Evolutionary conservation across 2,113 vertebrate species (phyloP), one percentile per base, ranked within the genome.

Genomic region (Chaetodon trifascialis): DNA sequence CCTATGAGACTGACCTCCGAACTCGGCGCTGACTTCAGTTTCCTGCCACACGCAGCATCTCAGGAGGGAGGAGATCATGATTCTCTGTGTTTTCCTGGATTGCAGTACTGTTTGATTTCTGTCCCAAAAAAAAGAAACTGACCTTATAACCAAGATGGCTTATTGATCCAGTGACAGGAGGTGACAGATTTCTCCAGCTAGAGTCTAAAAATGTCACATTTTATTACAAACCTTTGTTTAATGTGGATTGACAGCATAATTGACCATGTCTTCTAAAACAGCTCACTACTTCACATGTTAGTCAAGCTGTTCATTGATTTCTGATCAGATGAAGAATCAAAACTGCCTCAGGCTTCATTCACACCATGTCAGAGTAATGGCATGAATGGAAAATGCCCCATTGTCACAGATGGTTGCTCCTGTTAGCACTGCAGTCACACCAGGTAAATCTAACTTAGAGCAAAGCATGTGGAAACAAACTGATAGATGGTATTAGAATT

Each of bases 1-100:
- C 93, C 93, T 91, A 94, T 94, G 88, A 91, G 90, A 17, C 54
- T 76, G 89, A 88, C 82, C 91, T 86, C 71, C 84, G 86, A 91
- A 78, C 91, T 73, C 51, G 5, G n/a, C 67, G 0, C 68, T 7
- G 55, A 56, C 73, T 69, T 54, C 34, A 11, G 76, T 79, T 92
- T 94, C 92, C 94, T 91, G 84, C n/a, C n/a, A 34, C 7, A 6
- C n/a, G 38, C n/a, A 5, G 5, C 40, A 66, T 67, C 73, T 65
- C n/a, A 23, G 54, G 25, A 60, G 25, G 56, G 52, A 64, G n/a
- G 40, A 60, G 54, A 73, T 59, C 4, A 49, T 17, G 15, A 44
- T 44, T 15, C 14, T 40, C 34, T 11, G 7, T 47, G 23, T 51
- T 49, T 56, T 44, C 16, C 63, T 73, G n/a, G 8, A 15, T 3